phyloP scores from a whole-genome alignment of 1,140 invertebrate genomes.

The Thrips palmi region DNA sequence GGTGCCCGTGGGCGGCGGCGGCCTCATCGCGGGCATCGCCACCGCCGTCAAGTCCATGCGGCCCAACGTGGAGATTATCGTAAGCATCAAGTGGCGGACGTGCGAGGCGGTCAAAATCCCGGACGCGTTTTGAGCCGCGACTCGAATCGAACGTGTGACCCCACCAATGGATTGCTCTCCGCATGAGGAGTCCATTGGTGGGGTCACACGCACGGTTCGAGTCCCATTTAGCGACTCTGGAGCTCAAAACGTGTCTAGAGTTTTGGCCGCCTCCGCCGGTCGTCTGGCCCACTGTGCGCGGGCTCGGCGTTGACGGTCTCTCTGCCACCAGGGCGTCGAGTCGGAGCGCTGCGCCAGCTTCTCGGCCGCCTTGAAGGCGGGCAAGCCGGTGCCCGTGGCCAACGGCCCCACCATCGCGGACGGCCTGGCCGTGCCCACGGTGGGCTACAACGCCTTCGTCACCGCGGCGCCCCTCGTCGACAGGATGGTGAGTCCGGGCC shows the following conservation, averaged over 20 bases:
- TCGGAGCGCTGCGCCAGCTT: constrained; percentile 80
- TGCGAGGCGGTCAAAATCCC: too few species aligned
- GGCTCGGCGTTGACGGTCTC: too few species aligned
- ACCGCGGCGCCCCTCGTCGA: constrained; percentile 62
- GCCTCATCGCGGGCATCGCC: constrained; percentile 71
- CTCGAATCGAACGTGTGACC: too few species aligned
- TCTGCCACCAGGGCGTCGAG: constrained; percentile 87
- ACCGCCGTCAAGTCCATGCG: constrained; percentile 70
- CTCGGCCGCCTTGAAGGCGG: constrained; percentile 45
- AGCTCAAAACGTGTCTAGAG: too few species aligned
- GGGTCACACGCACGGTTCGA: too few species aligned
- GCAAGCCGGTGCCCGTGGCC: constrained; percentile 44
- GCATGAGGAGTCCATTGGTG: too few species aligned
- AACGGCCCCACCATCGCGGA: constrained; percentile 70
- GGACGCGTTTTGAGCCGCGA: too few species aligned
- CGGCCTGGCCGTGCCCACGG: constrained; percentile 75
- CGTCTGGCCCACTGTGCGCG: too few species aligned
- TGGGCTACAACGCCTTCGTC: constrained; percentile 73
- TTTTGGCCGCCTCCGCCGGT: too few species aligned
- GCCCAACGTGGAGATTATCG: constrained; percentile 55
- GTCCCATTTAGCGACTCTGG: too few species aligned
- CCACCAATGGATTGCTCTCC: too few species aligned
- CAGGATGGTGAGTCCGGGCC: constrained; percentile 43
- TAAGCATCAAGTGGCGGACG: constrained; percentile 30
- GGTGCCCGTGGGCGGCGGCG: constrained; percentile 79